phyloP scores from a whole-genome alignment of 2,797 vertebrate genomes.

The Hapalemur alaotrensis region DNA sequence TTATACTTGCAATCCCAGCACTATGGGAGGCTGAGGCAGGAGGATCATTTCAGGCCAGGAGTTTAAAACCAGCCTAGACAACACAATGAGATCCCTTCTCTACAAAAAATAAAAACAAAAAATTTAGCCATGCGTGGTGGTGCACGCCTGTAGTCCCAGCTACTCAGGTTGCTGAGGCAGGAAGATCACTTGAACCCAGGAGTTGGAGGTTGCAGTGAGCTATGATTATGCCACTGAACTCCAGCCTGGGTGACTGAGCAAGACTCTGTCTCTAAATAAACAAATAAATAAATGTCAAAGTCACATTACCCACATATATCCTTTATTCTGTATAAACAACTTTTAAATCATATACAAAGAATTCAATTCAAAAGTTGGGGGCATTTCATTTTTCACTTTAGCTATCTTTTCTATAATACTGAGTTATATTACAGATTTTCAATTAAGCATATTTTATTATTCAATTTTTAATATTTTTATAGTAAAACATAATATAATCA shows the following conservation, averaged over 20 bases:
- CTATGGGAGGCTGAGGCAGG: neutral
- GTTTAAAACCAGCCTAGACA: neutral
- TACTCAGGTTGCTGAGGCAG: neutral
- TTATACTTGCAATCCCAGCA: neutral
- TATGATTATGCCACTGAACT: neutral
- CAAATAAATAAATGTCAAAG: neutral
- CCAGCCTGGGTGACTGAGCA: neutral
- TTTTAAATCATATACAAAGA: neutral
- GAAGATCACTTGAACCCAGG: neutral
- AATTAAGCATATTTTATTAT: neutral
- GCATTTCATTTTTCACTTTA: slow-evolving; percentile 28
- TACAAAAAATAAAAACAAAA: neutral
- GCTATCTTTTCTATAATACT: neutral
- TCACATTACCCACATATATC: neutral
- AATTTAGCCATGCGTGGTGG: neutral
- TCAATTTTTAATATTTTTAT: neutral
- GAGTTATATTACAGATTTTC: neutral
- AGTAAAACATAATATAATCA: neutral
- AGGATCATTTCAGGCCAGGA: neutral
- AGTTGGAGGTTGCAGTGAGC: neutral
- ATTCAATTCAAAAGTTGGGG: neutral
- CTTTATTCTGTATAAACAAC: neutral
- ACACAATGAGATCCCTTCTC: neutral
- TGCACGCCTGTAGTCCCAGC: neutral
- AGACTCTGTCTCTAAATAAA: neutral